Evolutionary conservation across 1,140 invertebrate species (phyloP).

Genomic region (Zaprionus lachaisei): DNA sequence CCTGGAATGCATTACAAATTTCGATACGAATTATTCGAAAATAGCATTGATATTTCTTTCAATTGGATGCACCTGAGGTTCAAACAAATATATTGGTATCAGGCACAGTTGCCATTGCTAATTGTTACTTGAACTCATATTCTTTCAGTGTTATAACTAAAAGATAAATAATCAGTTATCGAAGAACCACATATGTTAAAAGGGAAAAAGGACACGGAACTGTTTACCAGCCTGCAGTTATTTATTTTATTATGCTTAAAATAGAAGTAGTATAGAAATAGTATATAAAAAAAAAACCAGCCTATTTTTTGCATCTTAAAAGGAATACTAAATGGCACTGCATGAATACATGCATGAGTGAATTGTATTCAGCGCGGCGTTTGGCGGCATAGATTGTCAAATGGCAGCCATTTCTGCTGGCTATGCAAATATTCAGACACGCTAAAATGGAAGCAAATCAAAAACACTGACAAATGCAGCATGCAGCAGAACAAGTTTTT

Average conservation of each 20-base stretch:
- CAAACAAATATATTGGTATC: not conserved
- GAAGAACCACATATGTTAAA: not conserved
- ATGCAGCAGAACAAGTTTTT: not conserved
- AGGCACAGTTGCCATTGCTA: not conserved
- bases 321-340: not conserved
- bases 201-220: not conserved
- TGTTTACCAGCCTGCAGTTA: not conserved
- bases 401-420: conserved; percentile 42
- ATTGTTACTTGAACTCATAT: not conserved
- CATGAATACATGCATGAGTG: not conserved
- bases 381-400: conserved; percentile 27
- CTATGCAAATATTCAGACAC: conserved; percentile 52
- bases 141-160: not conserved
- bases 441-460: not conserved
- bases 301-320: not conserved
- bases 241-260: not conserved
- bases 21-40: not conserved
- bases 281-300: not conserved
- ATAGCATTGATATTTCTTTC: not conserved
- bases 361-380: conserved; percentile 9
- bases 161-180: not conserved
- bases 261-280: too few relatives aligned
- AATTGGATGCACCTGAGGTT: not conserved
- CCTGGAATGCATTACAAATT: not conserved
- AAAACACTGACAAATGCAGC: conserved; percentile 6